Base-by-base conservation (phyloP, 2,113 vertebrate genomes). In the Vireo altiloquus region DNA sequence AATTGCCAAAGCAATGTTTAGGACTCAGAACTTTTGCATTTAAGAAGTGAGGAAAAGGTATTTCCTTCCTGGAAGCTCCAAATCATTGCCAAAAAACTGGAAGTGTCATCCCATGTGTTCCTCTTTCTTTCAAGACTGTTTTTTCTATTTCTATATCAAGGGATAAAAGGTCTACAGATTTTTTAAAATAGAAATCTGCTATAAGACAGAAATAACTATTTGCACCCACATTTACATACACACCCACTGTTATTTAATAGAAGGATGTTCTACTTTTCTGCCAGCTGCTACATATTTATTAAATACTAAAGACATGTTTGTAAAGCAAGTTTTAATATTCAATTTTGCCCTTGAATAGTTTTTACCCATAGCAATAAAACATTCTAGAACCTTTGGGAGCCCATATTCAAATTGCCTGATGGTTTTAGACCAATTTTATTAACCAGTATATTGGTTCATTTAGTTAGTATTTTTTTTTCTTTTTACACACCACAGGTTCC, bases 291-390 rank as follows among this genome's bases (percentile, higher is more conserved):
- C 68, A 40, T 94, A 97, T 96, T 95, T 96, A 95, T 97, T 96
- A 97, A 97, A 93, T 90, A 86, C 87, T 95, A 87, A 42, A 84
- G 72, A 79, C 92, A 52, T 96, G 89, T 97, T 96, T 97, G 75
- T 90, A 80, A 90, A 97, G 83, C 59, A 95, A 71, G 95, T 94
- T 96, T 97, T 97, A 96, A 95, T 93, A 96, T 84, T 96, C 59
- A 92, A 4, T 97, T 98, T 97, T 96, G 95, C 82, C 97, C 96
- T 97, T 97, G 92, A 96, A 79, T 89, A 92, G 84, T 94, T 97
- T 97, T 96, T 90, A 95, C 89, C 79, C 87, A 85, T 63, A 86
- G 96, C 89, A 93, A 78, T 92, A 95, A 97, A 95, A 56, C 13
- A 74, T 42, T 83, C 68, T 46, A 60, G 75, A 91, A 95, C 71